phyloP scores from a whole-genome alignment of 2,113 vertebrate species.

The Pelodiscus sinensis region DNA sequence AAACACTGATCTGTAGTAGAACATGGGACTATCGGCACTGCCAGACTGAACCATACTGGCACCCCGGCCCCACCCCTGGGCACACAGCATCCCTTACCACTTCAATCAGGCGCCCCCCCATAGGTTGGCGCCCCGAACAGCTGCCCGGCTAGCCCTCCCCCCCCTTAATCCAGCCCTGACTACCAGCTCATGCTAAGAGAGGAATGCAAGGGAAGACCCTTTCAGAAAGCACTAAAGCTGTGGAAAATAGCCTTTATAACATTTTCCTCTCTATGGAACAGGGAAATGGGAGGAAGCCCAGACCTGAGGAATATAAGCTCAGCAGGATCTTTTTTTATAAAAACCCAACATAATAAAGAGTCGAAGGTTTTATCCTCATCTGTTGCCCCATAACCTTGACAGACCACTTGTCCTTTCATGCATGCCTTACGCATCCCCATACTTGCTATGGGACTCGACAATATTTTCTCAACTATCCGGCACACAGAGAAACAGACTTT shows the following conservation, averaged over 20 bases:
- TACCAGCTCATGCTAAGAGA: neutral
- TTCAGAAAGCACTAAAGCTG: neutral
- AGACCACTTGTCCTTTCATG: neutral
- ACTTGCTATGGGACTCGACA: neutral
- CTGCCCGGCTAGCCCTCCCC: too few relatives aligned
- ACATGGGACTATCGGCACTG: too few relatives aligned
- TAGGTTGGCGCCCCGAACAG: too few relatives aligned
- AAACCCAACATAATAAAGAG: neutral
- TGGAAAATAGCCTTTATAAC: slow-evolving; percentile 10
- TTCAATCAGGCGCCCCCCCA: too few relatives aligned
- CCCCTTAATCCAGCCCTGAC: neutral
- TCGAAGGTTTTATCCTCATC: neutral
- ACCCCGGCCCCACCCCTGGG: too few relatives aligned
- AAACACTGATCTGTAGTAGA: too few relatives aligned
- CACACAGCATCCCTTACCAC: too few relatives aligned
- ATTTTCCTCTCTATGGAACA: neutral
- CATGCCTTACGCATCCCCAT: neutral
- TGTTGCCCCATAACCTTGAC: neutral
- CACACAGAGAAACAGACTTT: neutral
- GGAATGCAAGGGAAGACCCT: neutral
- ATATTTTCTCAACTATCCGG: neutral
- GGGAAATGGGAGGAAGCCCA: neutral
- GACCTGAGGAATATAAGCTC: neutral
- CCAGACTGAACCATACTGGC: too few relatives aligned
- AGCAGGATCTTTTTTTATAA: too few relatives aligned